Base-by-base conservation (phyloP, 2,797 vertebrate species). In the Lutjanus campechanus region DNA sequence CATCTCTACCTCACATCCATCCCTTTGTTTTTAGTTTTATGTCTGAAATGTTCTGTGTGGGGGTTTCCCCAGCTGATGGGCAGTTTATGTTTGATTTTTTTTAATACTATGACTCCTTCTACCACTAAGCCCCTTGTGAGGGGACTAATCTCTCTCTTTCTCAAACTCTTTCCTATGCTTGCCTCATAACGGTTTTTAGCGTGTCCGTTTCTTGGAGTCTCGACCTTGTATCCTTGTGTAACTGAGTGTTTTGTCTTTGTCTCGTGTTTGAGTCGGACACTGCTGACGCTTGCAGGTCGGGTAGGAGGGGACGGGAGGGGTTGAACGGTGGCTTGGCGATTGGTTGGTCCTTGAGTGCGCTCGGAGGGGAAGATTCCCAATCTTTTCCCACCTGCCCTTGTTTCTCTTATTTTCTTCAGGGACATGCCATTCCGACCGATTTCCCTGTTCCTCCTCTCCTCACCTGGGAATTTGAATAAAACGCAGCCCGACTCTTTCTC, bases 1-100 rank as follows among this genome's bases (percentile, higher is more conserved):
- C 93, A 86, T 95, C 94, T 95, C 96, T 95, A 94, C 95, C 94
- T 96, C 95, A 95, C 94, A 93, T 87, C 92, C 86, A 91, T 87
- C 89, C 80, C 43, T 84, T 59, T 58, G 25, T 53, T 47, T 77
- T 65, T 36, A 17, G 12, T 51, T 73, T 46, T 75, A 20, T 77
- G 75, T 84, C 69, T 10, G 47, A 72, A 67, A 60, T 51, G 71
- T 75, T 75, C 40, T 65, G 29, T 22, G 61, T 70, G 46, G 65
- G 64, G 69, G 62, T 78, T 77, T 73, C 55, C 69, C 82, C 54
- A 65, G 12, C 77, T 47, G 62, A 66, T 8, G 65, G 70, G 58
- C 84, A 41, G 66, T 73, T 74, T 36, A 43, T 7, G 1, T 70
- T 75, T 29, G 11, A 11, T 50, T 53, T 74, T 47, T 70, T 63